phyloP scores from a whole-genome alignment of 2,888 invertebrate species.

The Acrocyrtus sp. region DNA sequence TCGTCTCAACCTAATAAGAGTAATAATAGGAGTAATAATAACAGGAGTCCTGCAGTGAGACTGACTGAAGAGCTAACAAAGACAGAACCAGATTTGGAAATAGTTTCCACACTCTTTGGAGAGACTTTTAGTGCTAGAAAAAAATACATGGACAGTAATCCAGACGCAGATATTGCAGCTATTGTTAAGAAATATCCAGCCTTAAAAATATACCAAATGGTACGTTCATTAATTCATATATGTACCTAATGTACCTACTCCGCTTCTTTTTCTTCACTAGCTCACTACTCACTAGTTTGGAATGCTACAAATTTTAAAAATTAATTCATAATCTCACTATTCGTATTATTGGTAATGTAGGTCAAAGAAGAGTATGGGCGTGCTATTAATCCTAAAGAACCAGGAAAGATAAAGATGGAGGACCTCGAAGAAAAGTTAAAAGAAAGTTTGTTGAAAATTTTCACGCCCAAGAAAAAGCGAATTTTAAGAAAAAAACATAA shows the following conservation, averaged over 20 bases:
- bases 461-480: not conserved
- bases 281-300: not conserved
- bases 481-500: not conserved
- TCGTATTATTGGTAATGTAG: not conserved
- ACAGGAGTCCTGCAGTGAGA: not conserved
- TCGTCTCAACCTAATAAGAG: no score
- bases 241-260: not conserved
- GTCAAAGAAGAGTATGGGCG: slow-evolving; percentile 23
- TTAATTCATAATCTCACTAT: not conserved
- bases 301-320: not conserved
- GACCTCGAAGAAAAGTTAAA: not conserved
- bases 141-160: not conserved
- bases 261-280: not conserved
- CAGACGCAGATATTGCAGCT: not conserved
- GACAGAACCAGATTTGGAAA: not conserved
- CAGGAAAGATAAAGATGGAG: not conserved
- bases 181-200: slow-evolving; percentile 11
- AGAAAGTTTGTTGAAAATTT: not conserved
- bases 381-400: not conserved
- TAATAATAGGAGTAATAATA: not conserved
- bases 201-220: not conserved
- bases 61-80: slow-evolving; percentile 8
- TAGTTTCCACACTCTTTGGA: not conserved
- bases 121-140: slow-evolving; percentile 1
- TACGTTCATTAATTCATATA: not conserved